These are phyloP conservation scores for Chroicocephalus ridibundus DNA, from an alignment of 2,113 vertebrate genomes.

Conservation along the genomic window DNA sequence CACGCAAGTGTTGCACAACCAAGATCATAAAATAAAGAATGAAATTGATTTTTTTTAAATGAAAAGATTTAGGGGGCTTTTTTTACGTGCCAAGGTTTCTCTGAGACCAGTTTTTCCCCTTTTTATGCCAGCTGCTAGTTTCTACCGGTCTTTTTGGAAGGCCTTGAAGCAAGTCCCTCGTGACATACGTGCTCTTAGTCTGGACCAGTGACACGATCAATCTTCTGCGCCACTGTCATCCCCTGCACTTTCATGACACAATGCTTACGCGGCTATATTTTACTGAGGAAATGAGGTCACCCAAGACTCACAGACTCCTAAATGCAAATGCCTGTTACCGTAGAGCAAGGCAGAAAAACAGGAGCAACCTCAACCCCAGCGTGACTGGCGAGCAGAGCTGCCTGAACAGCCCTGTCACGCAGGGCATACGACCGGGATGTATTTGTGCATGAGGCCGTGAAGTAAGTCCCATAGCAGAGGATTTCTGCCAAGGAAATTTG, in stretches of 20 bases:
- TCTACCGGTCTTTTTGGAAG: neutral
- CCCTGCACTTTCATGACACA: neutral
- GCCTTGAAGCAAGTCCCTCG: neutral
- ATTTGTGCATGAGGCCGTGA: accelerated
- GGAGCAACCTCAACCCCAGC: neutral
- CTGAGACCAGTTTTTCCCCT: neutral
- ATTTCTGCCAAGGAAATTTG: neutral
- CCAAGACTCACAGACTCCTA: neutral
- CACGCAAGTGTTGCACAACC: neutral
- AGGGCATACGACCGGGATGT: neutral
- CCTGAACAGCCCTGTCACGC: neutral
- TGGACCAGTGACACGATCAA: neutral
- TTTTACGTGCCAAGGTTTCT: neutral
- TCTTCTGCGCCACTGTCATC: neutral
- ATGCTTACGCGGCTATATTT: neutral
- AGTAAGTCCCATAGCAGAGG: neutral
- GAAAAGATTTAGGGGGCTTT: neutral
- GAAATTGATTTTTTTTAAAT: neutral
- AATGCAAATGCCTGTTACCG: neutral
- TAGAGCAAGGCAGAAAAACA: neutral
- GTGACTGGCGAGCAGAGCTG: neutral
- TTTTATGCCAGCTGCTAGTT: neutral
- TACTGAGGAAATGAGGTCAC: neutral
- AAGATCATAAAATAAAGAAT: neutral
- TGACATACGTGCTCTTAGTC: neutral